Evolutionary conservation across 1,140 invertebrate genomes (phyloP), one percentile per base, ranked within the genome.

Genomic region (Sarcophaga bullata): DNA sequence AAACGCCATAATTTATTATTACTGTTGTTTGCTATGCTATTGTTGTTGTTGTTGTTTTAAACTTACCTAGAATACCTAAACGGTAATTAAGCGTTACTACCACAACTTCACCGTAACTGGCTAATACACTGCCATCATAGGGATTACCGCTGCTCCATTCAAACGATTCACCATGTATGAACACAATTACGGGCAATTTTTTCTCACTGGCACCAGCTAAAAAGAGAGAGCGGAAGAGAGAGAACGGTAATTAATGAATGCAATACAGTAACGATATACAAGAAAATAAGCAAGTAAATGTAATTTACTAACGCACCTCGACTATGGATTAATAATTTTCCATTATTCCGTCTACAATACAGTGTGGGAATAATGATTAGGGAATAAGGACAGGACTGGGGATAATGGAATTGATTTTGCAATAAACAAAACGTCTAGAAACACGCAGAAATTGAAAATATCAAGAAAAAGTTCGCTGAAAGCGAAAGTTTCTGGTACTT

Each of bases 61-160:
- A 83, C 85, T 84, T 84, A 88, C 88, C 98, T 86, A 99, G 92
- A 84, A 98, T 95, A 80, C 98, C 98, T 58, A 99, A 93, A 81
- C 98, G 93, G 91, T 98, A 99, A 92, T 99, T 99, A 85, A 99
- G 93, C 19, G 97, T 98, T 85, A 99, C 95, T 83, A 99, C 96
- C 82, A 99, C 95, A 86, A 98, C 93, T 85, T 98, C 95, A 7
- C 96, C 95, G 87, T 97, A 96, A 86, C 96, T 95, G 80, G 97
- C 95, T 83, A 99, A 92, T 48, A 98, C 95, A 84, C 96, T 96
- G 81, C 97, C 97, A 89, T 99, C 97, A 91, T 98, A 98, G 8
- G 97, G 94, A 91, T 98, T 98, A 62, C 97, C 97, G 75, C 96
- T 96, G 87, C 97, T 98, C 94, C 96, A 98, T 85, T 97, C 96